Evolutionary conservation across 1,140 invertebrate genomes (phyloP).

Genomic region (Heliothis virescens): DNA sequence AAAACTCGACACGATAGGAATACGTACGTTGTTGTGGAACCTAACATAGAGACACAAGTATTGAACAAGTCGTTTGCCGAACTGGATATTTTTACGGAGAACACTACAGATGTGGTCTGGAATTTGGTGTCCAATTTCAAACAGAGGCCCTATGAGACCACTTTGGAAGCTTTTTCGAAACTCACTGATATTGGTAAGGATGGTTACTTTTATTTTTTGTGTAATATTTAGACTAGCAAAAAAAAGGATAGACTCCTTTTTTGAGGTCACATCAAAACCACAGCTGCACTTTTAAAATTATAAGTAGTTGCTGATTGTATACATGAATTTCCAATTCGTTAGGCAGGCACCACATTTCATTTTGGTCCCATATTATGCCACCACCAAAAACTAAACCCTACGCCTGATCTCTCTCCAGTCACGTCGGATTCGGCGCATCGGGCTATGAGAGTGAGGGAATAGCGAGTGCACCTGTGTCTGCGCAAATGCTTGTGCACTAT

Average conservation of each 20-base stretch:
- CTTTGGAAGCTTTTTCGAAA: slow-evolving; percentile 94
- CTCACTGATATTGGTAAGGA: slow-evolving; percentile 90
- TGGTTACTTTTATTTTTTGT: not conserved
- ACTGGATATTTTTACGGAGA: slow-evolving; percentile 92
- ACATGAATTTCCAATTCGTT: too few species aligned
- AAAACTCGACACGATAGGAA: slow-evolving; percentile 91
- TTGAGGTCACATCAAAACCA: not conserved
- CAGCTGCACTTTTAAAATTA: not conserved
- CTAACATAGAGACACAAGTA: slow-evolving; percentile 88
- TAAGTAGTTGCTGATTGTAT: not conserved
- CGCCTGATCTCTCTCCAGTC: too few species aligned
- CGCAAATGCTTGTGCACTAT: too few species aligned
- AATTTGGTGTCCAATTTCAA: slow-evolving; percentile 90
- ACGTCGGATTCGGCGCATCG: too few species aligned
- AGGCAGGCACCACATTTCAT: too few species aligned
- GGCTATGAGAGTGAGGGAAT: too few species aligned
- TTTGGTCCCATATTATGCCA: too few species aligned
- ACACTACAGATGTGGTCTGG: slow-evolving; percentile 89
- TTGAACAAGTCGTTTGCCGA: slow-evolving; percentile 94
- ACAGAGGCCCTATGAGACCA: slow-evolving; percentile 92
- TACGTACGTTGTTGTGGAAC: slow-evolving; percentile 89
- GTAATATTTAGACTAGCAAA: slow-evolving; percentile 26
- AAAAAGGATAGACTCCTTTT: not conserved
- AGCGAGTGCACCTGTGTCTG: too few species aligned
- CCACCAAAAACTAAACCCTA: too few species aligned